These are phyloP conservation scores for Thalassophryne amazonica DNA, from an alignment of 2,797 vertebrate species.

Conservation along the genomic window DNA sequence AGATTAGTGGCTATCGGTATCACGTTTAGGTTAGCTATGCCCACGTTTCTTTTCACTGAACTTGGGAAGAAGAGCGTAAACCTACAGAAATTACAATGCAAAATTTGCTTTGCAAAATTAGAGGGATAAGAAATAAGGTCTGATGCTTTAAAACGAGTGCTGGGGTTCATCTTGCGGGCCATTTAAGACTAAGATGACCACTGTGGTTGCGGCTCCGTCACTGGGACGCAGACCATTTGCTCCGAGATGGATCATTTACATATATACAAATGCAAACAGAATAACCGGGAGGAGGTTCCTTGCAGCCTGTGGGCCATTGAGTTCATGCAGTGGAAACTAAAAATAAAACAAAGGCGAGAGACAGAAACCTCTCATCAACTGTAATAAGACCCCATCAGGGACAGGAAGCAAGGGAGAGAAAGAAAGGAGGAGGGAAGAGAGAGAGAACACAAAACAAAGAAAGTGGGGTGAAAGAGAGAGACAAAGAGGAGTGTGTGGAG, in stretches of 20 bases:
- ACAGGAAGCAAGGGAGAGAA: slow-evolving; percentile 14
- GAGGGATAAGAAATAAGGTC: slow-evolving; percentile 3
- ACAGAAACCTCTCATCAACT: slow-evolving; percentile 70
- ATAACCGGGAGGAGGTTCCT: slow-evolving; percentile 48
- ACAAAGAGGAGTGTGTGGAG: slow-evolving; percentile 5
- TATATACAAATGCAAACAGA: slow-evolving; percentile 27
- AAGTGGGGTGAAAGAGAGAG: neutral
- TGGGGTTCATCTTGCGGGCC: no score
- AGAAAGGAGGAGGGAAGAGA: slow-evolving; percentile 14
- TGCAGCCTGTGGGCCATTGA: slow-evolving; percentile 53
- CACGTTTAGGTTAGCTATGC: no score
- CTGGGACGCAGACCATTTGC: slow-evolving; percentile 9
- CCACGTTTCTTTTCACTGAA: neutral
- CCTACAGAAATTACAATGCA: slow-evolving; percentile 1
- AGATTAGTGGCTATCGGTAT: no score
- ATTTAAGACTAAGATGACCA: slow-evolving; percentile 32
- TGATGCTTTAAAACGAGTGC: no score
- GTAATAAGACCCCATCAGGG: slow-evolving; percentile 67
- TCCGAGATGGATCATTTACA: neutral
- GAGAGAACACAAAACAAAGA: neutral
- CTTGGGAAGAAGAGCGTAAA: slow-evolving; percentile 22
- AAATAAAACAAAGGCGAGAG: slow-evolving; percentile 71
- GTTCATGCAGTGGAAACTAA: slow-evolving; percentile 60
- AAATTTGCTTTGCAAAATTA: slow-evolving; percentile 13
- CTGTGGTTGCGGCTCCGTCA: slow-evolving; percentile 17